Evolutionary conservation across 2,888 invertebrate genomes (phyloP).

Genomic region (Acanthoscelides obtectus): DNA sequence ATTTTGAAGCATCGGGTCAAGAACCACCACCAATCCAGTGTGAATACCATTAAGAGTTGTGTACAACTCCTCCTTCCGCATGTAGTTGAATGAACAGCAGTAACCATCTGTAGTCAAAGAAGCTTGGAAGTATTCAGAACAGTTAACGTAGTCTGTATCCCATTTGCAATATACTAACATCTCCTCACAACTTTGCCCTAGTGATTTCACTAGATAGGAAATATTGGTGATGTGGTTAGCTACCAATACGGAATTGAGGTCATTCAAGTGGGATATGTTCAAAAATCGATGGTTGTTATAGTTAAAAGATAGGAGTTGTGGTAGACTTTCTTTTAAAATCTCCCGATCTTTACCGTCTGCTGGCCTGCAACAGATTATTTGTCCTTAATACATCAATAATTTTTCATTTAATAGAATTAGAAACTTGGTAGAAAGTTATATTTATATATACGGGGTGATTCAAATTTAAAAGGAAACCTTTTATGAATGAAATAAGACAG

Average conservation of each 20-base stretch:
- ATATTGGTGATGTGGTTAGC: constrained; percentile 28
- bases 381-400: too few relatives aligned
- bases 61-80: constrained; percentile 14
- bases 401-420: too few relatives aligned
- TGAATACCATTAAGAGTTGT: constrained; percentile 30
- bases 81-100: constrained; percentile 46
- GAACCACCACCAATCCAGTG: constrained; percentile 33
- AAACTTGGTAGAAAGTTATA: too few relatives aligned
- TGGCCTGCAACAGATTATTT: background rate
- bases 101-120: constrained; percentile 35
- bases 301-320: constrained; percentile 32
- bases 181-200: constrained; percentile 37
- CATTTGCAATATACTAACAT: constrained; percentile 40
- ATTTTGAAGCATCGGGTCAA: constrained; percentile 31
- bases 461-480: too few relatives aligned
- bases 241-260: constrained; percentile 32
- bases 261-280: constrained; percentile 24
- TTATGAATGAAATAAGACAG: too few relatives aligned
- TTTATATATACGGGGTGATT: too few relatives aligned
- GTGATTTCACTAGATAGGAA: constrained; percentile 23
- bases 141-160: constrained; percentile 31
- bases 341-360: background rate
- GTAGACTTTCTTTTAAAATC: constrained; percentile 21
- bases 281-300: constrained; percentile 18
- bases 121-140: constrained; percentile 33